Evolutionary conservation across 2,113 vertebrate genomes (phyloP).

Genomic region (Gallinago paraguaiae): DNA sequence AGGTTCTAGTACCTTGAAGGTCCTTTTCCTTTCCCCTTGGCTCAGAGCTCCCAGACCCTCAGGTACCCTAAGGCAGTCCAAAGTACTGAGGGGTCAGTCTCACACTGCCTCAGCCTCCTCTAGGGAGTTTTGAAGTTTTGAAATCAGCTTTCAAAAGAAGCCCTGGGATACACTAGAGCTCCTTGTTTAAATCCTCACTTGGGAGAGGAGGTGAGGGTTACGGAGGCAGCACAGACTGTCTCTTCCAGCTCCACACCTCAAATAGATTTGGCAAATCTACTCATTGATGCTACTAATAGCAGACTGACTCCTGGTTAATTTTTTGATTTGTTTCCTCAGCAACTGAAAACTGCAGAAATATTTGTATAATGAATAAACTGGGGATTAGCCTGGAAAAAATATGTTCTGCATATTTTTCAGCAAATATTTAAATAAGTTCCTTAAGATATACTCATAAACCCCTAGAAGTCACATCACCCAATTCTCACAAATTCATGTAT

Average conservation of each 20-base stretch:
- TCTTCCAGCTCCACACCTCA: not conserved
- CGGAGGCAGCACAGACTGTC: not conserved
- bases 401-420: not conserved
- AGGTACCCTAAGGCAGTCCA: not conserved
- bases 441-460: not conserved
- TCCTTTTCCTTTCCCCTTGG: not conserved
- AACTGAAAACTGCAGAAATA: not conserved
- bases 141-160: not conserved
- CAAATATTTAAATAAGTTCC: not conserved
- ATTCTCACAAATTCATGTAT: not conserved
- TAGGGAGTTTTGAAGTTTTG: not conserved
- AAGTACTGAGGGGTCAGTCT: not conserved
- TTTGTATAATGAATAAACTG: not conserved
- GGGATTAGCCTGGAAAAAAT: not conserved
- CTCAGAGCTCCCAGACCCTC: rapidly evolving
- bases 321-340: slow-evolving; percentile 8
- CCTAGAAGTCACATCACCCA: not conserved
- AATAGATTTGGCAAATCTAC: not conserved
- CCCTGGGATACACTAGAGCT: not conserved
- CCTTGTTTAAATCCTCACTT: not conserved
- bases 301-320: not conserved
- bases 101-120: not conserved
- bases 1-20: not conserved
- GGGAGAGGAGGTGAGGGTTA: not conserved
- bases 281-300: not conserved